A percentile compares a stretch with the other conserved stretches of the same genome.
phyloP scores from a whole-genome alignment of 2,888 invertebrate genomes.

The Vandiemenella viatica region DNA sequence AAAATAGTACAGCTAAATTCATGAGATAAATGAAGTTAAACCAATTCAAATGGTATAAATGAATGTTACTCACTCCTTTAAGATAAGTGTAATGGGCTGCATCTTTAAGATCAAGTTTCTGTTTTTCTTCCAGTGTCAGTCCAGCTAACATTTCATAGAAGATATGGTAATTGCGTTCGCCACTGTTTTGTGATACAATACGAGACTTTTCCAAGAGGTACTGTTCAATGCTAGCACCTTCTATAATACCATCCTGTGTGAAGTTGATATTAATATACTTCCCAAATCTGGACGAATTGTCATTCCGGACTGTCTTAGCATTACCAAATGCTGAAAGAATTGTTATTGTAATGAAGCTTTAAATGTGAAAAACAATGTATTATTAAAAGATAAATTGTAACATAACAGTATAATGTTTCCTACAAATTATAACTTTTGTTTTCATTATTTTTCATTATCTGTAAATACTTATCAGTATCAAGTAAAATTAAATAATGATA shows the following conservation, averaged over 20 bases:
- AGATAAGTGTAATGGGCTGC: slow-evolving; percentile 67
- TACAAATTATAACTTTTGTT: too few species aligned
- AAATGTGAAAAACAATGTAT: too few species aligned
- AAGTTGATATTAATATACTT: slow-evolving; percentile 90
- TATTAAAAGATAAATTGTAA: too few species aligned
- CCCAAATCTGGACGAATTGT: slow-evolving; percentile 91
- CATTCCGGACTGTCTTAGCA: slow-evolving; percentile 88
- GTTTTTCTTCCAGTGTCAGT: slow-evolving; percentile 61
- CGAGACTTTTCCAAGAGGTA: slow-evolving; percentile 89
- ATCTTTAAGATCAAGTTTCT: slow-evolving; percentile 55
- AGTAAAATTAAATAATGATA: too few species aligned
- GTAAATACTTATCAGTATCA: too few species aligned
- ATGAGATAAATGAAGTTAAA: neutral
- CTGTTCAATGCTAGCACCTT: slow-evolving; percentile 88
- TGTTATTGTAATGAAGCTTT: neutral
- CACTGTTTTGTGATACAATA: slow-evolving; percentile 74
- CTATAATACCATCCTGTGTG: slow-evolving; percentile 65
- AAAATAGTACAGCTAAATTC: too few species aligned
- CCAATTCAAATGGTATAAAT: neutral
- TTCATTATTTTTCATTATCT: too few species aligned
- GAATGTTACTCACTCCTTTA: slow-evolving; percentile 39
- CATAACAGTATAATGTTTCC: too few species aligned
- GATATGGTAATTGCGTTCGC: slow-evolving; percentile 90
- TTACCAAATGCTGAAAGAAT: slow-evolving; percentile 73
- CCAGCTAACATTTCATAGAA: slow-evolving; percentile 86